These are phyloP conservation scores for Melikaiella ostensackeni DNA, from an alignment of 2,888 invertebrate genomes.

Conservation along the genomic window DNA sequence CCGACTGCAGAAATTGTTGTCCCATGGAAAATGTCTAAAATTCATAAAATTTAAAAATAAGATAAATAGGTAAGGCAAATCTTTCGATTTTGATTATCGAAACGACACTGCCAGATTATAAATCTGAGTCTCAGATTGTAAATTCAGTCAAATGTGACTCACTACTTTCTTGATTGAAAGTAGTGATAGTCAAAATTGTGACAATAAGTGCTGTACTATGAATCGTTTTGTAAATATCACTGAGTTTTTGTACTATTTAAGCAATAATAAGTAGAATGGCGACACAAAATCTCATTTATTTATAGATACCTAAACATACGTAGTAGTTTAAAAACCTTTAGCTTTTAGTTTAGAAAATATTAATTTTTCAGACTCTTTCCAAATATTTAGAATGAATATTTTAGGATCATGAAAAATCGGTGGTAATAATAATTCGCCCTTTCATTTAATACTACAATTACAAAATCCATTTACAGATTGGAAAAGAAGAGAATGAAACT, in stretches of 20 bases:
- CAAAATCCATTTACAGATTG: constrained; percentile 32
- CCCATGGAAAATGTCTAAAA: background rate
- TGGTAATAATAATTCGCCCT: background rate
- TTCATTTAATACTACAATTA: constrained; percentile 2
- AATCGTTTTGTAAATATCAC: background rate
- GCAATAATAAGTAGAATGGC: constrained; percentile 18
- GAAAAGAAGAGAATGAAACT: background rate
- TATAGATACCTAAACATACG: background rate
- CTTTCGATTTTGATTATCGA: constrained; percentile 28
- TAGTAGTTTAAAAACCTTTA: too few species aligned
- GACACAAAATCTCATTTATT: background rate
- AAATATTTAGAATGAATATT: background rate
- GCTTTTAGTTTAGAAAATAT: background rate
- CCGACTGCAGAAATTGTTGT: background rate
- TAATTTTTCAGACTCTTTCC: background rate
- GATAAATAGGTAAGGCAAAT: background rate
- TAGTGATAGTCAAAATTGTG: constrained; percentile 1
- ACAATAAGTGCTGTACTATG: background rate
- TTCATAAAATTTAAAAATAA: background rate
- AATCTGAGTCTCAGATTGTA: background rate
- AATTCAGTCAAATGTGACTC: constrained; percentile 14
- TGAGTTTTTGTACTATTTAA: constrained; percentile 11
- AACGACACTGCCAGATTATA: constrained; percentile 9
- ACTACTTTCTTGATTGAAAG: constrained; percentile 27
- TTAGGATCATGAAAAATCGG: background rate